phyloP scores from a whole-genome alignment of 2,797 vertebrate genomes.

The Crenichthys baileyi region DNA sequence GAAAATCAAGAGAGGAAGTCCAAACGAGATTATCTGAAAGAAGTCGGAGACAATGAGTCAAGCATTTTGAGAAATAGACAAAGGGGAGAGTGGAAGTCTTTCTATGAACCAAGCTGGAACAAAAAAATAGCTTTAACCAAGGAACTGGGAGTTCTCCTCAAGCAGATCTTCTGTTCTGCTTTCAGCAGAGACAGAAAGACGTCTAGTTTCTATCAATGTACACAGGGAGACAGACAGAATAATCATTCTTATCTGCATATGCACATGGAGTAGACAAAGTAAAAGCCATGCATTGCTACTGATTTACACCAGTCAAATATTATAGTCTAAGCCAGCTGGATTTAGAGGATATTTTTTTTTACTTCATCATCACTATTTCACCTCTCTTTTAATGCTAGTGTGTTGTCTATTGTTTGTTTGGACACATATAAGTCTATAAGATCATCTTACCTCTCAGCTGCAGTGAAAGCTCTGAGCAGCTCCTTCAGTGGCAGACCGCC shows the following conservation, averaged over 20 bases:
- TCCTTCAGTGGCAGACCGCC: not conserved
- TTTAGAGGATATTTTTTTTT: not conserved
- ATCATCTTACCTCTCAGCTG: not conserved
- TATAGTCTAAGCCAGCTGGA: not conserved
- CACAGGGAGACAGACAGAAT: slow-evolving; percentile 32
- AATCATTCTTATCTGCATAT: slow-evolving; percentile 25
- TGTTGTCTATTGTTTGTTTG: not conserved
- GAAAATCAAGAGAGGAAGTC: slow-evolving; percentile 73
- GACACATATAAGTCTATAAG: not conserved
- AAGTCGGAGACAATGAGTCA: slow-evolving; percentile 73
- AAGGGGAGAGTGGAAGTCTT: slow-evolving; percentile 61
- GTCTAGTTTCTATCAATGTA: slow-evolving; percentile 39
- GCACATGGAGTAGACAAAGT: slow-evolving; percentile 27
- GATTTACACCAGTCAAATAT: not conserved
- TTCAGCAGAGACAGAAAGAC: slow-evolving; percentile 45
- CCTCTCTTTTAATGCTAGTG: not conserved
- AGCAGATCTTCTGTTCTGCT: slow-evolving; percentile 45
- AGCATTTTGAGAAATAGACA: slow-evolving; percentile 65
- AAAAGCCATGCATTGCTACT: slow-evolving; percentile 3
- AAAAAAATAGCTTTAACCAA: slow-evolving; percentile 33
- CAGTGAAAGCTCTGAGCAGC: too few relatives aligned
- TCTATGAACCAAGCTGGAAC: slow-evolving; percentile 49
- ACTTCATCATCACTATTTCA: not conserved
- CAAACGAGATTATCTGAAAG: slow-evolving; percentile 79
- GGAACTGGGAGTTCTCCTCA: slow-evolving; percentile 28